Percentiles rank a stretch among this genome's conserved stretches.
Conservation (phyloP, 2,797 vertebrate genomes). For the Premnoplex brunnescens region DNA sequence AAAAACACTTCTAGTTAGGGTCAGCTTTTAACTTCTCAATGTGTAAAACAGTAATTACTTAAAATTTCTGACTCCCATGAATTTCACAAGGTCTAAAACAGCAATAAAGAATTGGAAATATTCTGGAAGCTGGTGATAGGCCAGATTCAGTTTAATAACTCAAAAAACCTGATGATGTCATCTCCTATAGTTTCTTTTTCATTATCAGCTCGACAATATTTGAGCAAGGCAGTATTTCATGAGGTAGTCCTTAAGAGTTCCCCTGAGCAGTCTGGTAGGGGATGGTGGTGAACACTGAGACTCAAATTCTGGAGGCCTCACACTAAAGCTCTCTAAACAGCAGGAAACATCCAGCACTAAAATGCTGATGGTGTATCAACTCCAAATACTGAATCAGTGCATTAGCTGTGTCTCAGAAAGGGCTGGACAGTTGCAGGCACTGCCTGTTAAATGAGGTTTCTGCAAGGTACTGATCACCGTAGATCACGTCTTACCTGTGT, state of each 20-base stretch:
- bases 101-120: background rate
- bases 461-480: background rate
- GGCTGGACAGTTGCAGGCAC: background rate
- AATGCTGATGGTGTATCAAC: background rate
- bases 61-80: background rate
- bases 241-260: background rate
- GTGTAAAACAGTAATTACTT: constrained; percentile 5
- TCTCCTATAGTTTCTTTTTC: background rate
- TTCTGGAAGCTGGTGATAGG: constrained; percentile 3
- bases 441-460: background rate
- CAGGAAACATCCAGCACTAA: background rate
- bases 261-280: background rate
- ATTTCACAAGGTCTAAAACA: background rate
- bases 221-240: background rate
- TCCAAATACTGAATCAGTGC: background rate
- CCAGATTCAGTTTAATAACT: background rate
- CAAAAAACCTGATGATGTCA: background rate
- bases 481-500: background rate
- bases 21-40: constrained; percentile 7
- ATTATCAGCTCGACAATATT: background rate
- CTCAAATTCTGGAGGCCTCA: background rate
- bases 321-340: background rate
- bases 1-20: background rate
- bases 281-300: background rate
- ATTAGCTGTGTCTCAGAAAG: background rate